These are phyloP conservation scores for Brachyistius frenatus DNA, from an alignment of 2,113 vertebrate genomes.

Conservation along the genomic window DNA sequence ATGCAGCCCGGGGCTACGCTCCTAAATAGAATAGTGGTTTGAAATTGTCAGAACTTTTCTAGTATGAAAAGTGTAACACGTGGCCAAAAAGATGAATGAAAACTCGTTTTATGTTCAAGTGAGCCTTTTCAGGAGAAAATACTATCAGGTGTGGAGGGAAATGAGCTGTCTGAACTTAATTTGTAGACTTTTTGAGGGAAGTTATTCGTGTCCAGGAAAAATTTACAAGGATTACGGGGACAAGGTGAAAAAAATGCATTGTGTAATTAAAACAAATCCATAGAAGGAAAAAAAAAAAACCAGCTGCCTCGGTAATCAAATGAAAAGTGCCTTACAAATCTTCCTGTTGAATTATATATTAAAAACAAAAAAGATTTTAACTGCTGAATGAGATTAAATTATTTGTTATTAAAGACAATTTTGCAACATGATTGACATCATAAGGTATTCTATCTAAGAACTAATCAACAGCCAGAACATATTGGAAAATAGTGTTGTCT, in stretches of 20 bases:
- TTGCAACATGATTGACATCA: not conserved
- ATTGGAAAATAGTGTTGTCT: not conserved
- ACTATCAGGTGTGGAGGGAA: slow-evolving; percentile 43
- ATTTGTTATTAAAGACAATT: not conserved
- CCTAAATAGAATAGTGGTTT: slow-evolving; percentile 60
- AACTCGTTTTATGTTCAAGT: slow-evolving; percentile 22
- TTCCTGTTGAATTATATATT: no score
- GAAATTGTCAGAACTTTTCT: slow-evolving; percentile 58
- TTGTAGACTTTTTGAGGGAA: not conserved
- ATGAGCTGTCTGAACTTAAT: not conserved
- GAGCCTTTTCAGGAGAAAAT: slow-evolving; percentile 47
- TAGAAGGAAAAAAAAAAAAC: not conserved
- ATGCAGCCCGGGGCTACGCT: slow-evolving; percentile 62
- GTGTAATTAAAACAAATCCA: not conserved
- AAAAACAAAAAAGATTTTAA: no score
- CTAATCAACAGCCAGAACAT: no score
- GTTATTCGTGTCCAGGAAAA: not conserved
- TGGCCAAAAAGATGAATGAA: slow-evolving; percentile 32
- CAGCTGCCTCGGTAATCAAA: not conserved
- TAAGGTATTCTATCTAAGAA: no score
- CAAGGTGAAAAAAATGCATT: not conserved
- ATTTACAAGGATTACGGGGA: not conserved
- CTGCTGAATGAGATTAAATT: no score
- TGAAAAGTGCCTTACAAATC: no score
- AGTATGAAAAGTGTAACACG: slow-evolving; percentile 45